These are phyloP conservation scores for Peromyscus polionotus DNA, from an alignment of 2,113 vertebrate genomes.

Conservation along the genomic window DNA sequence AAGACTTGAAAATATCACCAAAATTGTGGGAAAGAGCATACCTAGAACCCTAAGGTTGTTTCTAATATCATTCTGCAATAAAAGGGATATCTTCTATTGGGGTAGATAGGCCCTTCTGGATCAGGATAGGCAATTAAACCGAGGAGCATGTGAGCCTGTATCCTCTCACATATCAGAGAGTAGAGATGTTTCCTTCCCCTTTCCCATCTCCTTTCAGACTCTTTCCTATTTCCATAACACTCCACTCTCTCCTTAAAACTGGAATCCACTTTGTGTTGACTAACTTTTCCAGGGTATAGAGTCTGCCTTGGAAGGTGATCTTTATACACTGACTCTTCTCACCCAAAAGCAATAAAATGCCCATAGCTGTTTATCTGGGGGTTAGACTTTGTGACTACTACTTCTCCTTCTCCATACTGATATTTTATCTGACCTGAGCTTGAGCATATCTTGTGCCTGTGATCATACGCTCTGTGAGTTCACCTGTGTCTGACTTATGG, in stretches of 20 bases:
- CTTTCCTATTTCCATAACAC: not conserved
- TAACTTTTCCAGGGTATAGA: not conserved
- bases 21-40: not conserved
- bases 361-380: not conserved
- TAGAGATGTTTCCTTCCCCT: not conserved
- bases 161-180: not conserved
- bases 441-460: not conserved
- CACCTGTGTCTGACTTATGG: not conserved
- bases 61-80: not conserved
- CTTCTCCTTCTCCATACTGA: not conserved
- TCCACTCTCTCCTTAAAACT: not conserved
- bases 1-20: not conserved
- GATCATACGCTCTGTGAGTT: not conserved
- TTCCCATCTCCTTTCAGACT: not conserved
- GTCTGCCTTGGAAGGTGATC: not conserved
- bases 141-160: not conserved
- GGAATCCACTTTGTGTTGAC: not conserved
- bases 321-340: not conserved
- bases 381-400: not conserved
- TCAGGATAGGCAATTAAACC: not conserved
- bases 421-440: not conserved
- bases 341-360: not conserved
- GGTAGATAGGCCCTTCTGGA: not conserved
- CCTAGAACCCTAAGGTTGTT: not conserved
- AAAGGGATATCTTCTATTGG: not conserved